Evolutionary conservation across 2,888 invertebrate genomes (phyloP).

Genomic region (Perdita meconis): DNA sequence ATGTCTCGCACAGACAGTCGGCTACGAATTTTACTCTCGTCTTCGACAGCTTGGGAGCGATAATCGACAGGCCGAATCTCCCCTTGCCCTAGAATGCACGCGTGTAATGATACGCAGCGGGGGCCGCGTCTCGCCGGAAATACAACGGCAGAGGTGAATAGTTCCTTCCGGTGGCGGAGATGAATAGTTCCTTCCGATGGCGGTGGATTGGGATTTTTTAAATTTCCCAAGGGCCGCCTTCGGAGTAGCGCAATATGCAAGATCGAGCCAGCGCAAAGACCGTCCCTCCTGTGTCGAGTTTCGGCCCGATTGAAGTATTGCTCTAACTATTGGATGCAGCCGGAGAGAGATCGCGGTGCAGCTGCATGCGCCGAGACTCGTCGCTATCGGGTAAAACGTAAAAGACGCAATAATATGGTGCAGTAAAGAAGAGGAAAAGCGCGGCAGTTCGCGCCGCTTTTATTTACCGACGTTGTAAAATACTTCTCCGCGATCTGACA

Average conservation of each 20-base stretch:
- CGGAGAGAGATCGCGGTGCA: conserved; percentile 30
- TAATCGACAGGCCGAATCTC: conserved; percentile 25
- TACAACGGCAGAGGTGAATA: conserved; percentile 37
- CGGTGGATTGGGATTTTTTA: conserved; percentile 62
- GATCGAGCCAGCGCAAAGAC: conserved; percentile 35
- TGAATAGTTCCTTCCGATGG: conserved; percentile 19
- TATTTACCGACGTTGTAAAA: conserved; percentile 42
- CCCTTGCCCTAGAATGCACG: background rate
- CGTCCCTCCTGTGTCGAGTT: conserved; percentile 30
- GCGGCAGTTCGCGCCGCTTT: conserved; percentile 28
- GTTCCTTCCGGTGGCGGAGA: too few species aligned
- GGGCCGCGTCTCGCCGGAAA: conserved; percentile 13
- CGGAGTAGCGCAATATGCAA: conserved; percentile 29
- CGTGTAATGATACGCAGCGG: conserved; percentile 38
- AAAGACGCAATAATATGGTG: conserved; percentile 54
- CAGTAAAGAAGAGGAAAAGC: conserved; percentile 37
- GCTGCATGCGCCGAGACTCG: conserved; percentile 16
- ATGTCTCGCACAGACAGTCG: background rate
- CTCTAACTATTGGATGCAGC: conserved; percentile 29
- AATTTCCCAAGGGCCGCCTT: conserved; percentile 59
- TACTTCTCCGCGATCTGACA: conserved; percentile 12
- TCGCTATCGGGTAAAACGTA: conserved; percentile 38
- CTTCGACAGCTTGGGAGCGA: background rate
- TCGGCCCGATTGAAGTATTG: conserved; percentile 59
- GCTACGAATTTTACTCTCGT: conserved; percentile 4